These are phyloP conservation scores for Trachythela sp. DNA, from an alignment of 64 coral and sea anemone genomes.

Conservation along the genomic window DNA sequence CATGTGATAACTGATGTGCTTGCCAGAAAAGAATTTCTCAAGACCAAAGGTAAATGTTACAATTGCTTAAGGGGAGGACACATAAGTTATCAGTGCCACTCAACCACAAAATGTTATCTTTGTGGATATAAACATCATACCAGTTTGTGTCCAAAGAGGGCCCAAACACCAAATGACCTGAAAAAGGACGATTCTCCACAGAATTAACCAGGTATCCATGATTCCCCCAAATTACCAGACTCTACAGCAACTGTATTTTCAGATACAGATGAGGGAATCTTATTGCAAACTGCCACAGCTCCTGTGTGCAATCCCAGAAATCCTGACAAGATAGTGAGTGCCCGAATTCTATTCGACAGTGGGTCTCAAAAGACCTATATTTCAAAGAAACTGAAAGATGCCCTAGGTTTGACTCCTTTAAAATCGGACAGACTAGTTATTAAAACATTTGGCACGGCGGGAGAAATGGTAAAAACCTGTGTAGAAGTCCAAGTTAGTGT, in stretches of 20 bases:
- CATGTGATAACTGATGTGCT: conserved; percentile 11
- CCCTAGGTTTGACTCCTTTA: neutral
- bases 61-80: conserved; percentile 28
- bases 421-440: conserved; percentile 1
- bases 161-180: neutral
- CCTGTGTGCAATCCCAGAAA: conserved; percentile 13
- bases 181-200: neutral
- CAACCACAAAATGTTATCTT: conserved; percentile 14
- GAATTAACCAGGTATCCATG: neutral
- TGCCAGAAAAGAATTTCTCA: conserved; percentile 21
- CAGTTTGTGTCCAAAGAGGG: neutral
- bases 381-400: neutral
- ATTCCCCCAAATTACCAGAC: neutral
- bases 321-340: conserved; percentile 18
- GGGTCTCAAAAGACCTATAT: conserved; percentile 24
- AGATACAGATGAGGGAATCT: conserved; percentile 16
- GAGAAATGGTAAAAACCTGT: conserved; percentile 28
- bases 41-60: no score
- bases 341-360: conserved; percentile 35
- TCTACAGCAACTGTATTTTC: neutral
- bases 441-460: conserved; percentile 31
- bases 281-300: conserved; percentile 37
- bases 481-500: no score
- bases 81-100: conserved; percentile 35
- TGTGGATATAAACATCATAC: conserved; percentile 11